phyloP scores from a whole-genome alignment of 2,797 vertebrate species.

The Gobionotothen gibberifrons region DNA sequence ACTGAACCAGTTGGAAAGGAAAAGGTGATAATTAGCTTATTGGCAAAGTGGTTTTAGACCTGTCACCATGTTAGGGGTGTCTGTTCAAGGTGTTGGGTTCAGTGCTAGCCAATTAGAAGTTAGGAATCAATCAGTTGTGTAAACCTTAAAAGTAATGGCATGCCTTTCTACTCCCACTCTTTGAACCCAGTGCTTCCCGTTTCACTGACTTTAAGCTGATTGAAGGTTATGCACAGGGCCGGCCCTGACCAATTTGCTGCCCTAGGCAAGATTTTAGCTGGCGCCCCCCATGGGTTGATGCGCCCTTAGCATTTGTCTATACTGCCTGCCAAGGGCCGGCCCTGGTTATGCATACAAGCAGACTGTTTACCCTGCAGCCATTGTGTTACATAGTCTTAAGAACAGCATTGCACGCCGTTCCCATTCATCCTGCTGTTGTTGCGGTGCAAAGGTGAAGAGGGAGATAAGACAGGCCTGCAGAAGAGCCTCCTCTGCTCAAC shows the following conservation, averaged over 20 bases:
- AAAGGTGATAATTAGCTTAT: conserved; percentile 2
- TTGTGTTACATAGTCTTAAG: conserved; percentile 14
- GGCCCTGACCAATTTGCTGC: no score
- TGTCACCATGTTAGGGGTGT: conserved; percentile 2
- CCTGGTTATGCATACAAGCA: background rate
- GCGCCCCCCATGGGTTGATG: no score
- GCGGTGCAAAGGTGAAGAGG: conserved; percentile 47
- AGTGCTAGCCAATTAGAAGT: background rate
- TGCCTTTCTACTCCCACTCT: conserved; percentile 6
- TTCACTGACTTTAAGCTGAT: conserved; percentile 1
- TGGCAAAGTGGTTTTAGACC: conserved; percentile 25
- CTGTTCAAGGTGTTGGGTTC: conserved; percentile 6
- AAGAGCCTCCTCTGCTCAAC: conserved; percentile 24
- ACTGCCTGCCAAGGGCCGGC: no score
- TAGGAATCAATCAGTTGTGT: conserved; percentile 8
- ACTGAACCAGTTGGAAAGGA: conserved; percentile 6
- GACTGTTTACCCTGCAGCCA: conserved; percentile 19
- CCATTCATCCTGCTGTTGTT: conserved; percentile 18
- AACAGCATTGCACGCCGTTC: background rate
- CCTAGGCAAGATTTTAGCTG: no score
- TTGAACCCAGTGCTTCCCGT: conserved; percentile 2
- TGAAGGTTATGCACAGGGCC: background rate
- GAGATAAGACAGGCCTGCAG: conserved; percentile 51
- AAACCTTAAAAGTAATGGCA: conserved; percentile 13
- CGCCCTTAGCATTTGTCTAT: no score